Conservation (phyloP, 2,888 invertebrate species). For the Amphipyra berbera region DNA sequence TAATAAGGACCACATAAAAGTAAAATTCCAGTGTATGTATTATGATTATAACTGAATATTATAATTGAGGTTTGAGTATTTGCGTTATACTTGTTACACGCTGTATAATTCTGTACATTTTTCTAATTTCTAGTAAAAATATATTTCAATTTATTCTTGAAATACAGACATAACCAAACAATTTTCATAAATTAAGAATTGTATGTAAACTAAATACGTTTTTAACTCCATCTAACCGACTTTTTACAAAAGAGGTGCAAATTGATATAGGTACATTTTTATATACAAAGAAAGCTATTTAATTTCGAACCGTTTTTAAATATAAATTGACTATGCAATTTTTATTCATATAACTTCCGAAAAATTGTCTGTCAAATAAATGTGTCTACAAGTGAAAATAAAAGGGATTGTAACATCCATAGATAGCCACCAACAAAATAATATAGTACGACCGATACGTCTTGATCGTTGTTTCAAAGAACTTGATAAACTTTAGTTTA, state of each 20-base stretch:
- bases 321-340: constrained; percentile 42
- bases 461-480: too few relatives aligned
- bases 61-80: too few relatives aligned
- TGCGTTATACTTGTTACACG: too few relatives aligned
- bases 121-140: not conserved
- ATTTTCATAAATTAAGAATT: not conserved
- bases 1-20: too few relatives aligned
- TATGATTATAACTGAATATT: too few relatives aligned
- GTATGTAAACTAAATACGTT: constrained; percentile 33
- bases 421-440: too few relatives aligned
- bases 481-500: too few relatives aligned
- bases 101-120: constrained; percentile 5
- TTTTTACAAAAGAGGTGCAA: constrained; percentile 44
- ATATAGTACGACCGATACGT: too few relatives aligned
- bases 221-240: constrained; percentile 39
- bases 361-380: too few relatives aligned
- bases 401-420: too few relatives aligned
- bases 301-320: constrained; percentile 44
- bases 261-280: constrained; percentile 31
- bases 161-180: not conserved
- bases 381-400: too few relatives aligned
- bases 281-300: constrained; percentile 51
- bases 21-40: too few relatives aligned
- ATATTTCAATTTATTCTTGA: not conserved
- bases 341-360: constrained; percentile 9